Evolutionary conservation across 2,888 invertebrate species (phyloP).

Genomic region (Lasioglossum lativentre): DNA sequence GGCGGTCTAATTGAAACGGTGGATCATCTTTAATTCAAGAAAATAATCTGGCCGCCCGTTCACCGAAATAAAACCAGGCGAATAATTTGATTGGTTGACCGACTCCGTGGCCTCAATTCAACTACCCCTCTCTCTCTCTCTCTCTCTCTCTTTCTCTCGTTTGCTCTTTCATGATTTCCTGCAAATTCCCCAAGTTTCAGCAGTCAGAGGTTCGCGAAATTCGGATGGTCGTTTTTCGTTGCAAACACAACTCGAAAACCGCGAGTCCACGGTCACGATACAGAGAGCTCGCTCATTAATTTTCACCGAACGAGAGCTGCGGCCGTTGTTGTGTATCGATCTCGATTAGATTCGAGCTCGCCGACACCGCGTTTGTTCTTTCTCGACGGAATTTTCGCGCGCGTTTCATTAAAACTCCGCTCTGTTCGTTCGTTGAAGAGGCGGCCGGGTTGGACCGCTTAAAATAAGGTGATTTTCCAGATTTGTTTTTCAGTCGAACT

Average conservation of each 20-base stretch:
- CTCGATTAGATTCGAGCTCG: neutral
- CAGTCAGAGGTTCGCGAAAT: slow-evolving; percentile 16
- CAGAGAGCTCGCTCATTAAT: slow-evolving; percentile 32
- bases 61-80: slow-evolving; percentile 33
- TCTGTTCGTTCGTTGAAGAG: slow-evolving; percentile 17
- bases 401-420: slow-evolving; percentile 16
- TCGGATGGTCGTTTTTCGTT: neutral
- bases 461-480: neutral
- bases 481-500: too few species aligned
- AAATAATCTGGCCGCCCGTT: slow-evolving; percentile 24
- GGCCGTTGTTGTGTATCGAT: neutral
- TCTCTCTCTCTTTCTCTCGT: neutral
- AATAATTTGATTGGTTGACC: slow-evolving; percentile 31
- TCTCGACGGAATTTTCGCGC: neutral
- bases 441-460: neutral
- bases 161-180: neutral
- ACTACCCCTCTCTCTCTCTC: neutral
- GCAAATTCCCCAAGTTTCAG: slow-evolving; percentile 31
- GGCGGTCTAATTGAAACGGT: slow-evolving; percentile 36
- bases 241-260: neutral
- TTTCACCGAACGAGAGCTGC: slow-evolving; percentile 15
- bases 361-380: neutral
- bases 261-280: neutral
- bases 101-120: neutral
- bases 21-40: slow-evolving; percentile 45